Evolutionary conservation across 64 coral and sea anemone genomes (phyloP), one percentile per base, ranked within the genome.

Genomic region (Stichodactyla helianthus): DNA sequence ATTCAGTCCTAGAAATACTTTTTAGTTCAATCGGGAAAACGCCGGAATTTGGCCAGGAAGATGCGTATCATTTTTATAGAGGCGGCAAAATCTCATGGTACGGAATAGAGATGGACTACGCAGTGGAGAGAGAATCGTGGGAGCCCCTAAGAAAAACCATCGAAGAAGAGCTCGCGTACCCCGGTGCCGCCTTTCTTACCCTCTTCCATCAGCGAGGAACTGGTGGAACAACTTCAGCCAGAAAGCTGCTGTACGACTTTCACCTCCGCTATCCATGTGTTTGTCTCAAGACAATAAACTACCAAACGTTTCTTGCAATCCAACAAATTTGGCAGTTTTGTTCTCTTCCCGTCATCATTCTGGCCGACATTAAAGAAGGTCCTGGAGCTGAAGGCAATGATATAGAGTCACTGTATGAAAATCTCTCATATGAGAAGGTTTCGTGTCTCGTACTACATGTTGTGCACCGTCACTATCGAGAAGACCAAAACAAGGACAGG

Each of bases 11-110:
- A 16, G 84, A 83, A 31, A 83, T 93, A 0, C 84, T 93, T 8
- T 93, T 82, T 51, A 50, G 51, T 2, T 86, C 92, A 18, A 50
- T 76, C 19, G 92, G 92, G 59, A 93, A 59, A 7, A 51, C 13
- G 12, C 92, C 92, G 26, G 77, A 93, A 55, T 83, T 77, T 61
- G 92, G 68, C 10, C 31, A 88, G 0, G 62, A 90, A 7, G 92
- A 93, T 87, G 92, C 92, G 1, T 18, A 57, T 20, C 80, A 89
- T 58, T 89, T 90, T 22, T 94, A 91, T 25, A 88, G 93, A 56
- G 93, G 93, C 14, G 93, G 93, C 11, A 65, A 63, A 6, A 88
- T 94, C 31, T 94, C 93, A 5, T 94, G 93, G 93, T 94, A 94
- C 77, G 93, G 84, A 20, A 23, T 91, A 18, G 56, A 85, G 8